Base-by-base conservation (phyloP, 1,140 invertebrate species). In the Reticulitermes speratus region DNA sequence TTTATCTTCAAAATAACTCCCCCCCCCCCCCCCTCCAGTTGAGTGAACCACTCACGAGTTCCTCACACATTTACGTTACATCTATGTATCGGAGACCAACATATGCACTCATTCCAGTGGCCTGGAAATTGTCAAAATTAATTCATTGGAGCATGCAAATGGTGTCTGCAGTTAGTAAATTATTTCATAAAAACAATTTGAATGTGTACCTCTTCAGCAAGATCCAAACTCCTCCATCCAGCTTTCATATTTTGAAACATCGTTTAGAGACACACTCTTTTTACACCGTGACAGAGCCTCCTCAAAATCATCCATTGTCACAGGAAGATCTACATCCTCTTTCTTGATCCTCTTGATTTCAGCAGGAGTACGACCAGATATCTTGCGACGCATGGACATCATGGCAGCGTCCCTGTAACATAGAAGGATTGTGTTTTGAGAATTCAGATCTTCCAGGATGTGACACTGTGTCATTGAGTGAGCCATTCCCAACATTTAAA, bases 381-480 rank as follows among this genome's bases (percentile, higher is more conserved):
- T 95, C 88, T 93, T 92, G 32, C 94, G 88, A 84, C 94, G 89
- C 92, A 95, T 94, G 21, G 92, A 92, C 94, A 95, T 95, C 94
- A 95, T 94, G 25, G 94, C 93, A 83, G 95, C 94, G 91, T 95
- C 95, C 87, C 94, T 94, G 87, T 82, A 87, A 88, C 84, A 84
- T 9, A 82, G 2, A 12, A n/a, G 65, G n/a, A 59, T 38, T 38
- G 38, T 38, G 38, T 38, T 38, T 38, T 38, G 38, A 38, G 38
- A 38, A 2, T 38, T 38, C 38, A 38, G 38, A 5, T 38, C 38
- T 38, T 38, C 5, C 38, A 38, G 38, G 38, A 38, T 38, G 55
- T 59, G 55, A 59, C 55, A 59, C 55, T 59, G 5, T 38, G 38
- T 38, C 38, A 38, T 5, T 38, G 5, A 5, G 5, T 38, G 38